Evolutionary conservation across 2,888 invertebrate genomes (phyloP).

Genomic region (Neria commutata): DNA sequence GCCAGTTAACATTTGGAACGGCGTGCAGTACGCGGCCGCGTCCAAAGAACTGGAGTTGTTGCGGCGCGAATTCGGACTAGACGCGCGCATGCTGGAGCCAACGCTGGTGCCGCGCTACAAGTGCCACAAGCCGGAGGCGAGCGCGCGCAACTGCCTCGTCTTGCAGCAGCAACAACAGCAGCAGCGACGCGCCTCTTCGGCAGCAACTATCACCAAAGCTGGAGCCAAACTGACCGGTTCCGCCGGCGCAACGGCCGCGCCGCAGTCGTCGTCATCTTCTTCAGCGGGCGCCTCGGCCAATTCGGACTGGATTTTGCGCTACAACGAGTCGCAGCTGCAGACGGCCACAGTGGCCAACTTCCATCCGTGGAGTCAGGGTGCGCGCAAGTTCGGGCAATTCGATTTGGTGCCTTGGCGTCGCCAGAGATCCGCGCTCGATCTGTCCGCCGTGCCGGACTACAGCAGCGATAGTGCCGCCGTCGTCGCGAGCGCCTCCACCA

Average conservation of each 20-base stretch:
- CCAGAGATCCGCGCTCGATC: conserved; percentile 47
- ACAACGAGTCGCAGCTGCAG: conserved; percentile 37
- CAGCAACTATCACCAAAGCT: no score
- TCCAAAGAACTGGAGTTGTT: conserved; percentile 44
- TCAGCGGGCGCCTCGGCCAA: background rate
- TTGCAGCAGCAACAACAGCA: background rate
- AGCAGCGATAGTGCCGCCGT: conserved; percentile 33
- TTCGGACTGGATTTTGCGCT: conserved; percentile 57
- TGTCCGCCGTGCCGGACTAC: conserved; percentile 46
- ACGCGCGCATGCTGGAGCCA: conserved; percentile 50
- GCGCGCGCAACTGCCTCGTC: conserved; percentile 50
- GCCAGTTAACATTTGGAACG: conserved; percentile 53
- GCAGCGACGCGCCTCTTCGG: background rate
- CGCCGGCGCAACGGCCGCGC: background rate
- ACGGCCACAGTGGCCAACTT: conserved; percentile 48
- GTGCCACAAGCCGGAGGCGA: conserved; percentile 44
- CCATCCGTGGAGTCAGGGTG: conserved; percentile 52
- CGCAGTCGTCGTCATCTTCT: background rate
- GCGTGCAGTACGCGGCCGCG: conserved; percentile 53
- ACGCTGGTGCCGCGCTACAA: conserved; percentile 51
- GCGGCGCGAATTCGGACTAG: conserved; percentile 50
- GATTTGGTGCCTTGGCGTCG: conserved; percentile 61
- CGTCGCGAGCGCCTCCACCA: conserved; percentile 25
- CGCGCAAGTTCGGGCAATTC: conserved; percentile 54
- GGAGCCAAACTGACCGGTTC: background rate